Evolutionary conservation across 2,797 vertebrate species (phyloP), one percentile per base, ranked within the genome.

Genomic region (Acanthurus tractus): DNA sequence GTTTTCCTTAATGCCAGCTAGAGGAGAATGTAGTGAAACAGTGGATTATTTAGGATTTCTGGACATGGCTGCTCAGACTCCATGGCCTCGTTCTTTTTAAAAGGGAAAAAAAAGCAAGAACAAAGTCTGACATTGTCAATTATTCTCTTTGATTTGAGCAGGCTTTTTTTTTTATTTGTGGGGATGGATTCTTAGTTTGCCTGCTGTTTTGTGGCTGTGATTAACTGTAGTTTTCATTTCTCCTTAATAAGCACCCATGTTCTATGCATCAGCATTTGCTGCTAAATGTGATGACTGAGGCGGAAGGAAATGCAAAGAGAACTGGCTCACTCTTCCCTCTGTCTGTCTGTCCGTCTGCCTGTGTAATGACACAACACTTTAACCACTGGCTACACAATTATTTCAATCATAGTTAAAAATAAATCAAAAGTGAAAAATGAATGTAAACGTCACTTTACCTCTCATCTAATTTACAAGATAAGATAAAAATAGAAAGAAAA

Each of bases 21-120:
- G 63, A 64, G 61, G 62, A 84, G 59, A 82, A 76, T 69, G 79
- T 68, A 71, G 74, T 77, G 58, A 85, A 85, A 79, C 50, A 15
- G 69, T 91, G 84, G 79, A 92, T 93, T 91, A 92, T 94, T 94
- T 88, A 92, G 78, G 67, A 66, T 83, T 83, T 86, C 79, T 86
- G 84, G 88, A 90, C 82, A 79, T 53, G 58, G 52, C 75, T 82
- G 68, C 63, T 63, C 67, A 65, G 59, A 68, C 78, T 71, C 55
- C 82, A 74, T 82, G 80, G 61, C 58, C 70, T 86, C 74, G 74
- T 86, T 79, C 76, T 78, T 76, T 72, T 34, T 20, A 11, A 63
- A 64, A 79, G 64, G 74, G 71, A 58, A 49, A 61, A 44, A 52
- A 36, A 67, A 52, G 78, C 8, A 65, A 58, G 68, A 79, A 79